phyloP scores from a whole-genome alignment of 1,140 invertebrate genomes.

The Euura lappo region DNA sequence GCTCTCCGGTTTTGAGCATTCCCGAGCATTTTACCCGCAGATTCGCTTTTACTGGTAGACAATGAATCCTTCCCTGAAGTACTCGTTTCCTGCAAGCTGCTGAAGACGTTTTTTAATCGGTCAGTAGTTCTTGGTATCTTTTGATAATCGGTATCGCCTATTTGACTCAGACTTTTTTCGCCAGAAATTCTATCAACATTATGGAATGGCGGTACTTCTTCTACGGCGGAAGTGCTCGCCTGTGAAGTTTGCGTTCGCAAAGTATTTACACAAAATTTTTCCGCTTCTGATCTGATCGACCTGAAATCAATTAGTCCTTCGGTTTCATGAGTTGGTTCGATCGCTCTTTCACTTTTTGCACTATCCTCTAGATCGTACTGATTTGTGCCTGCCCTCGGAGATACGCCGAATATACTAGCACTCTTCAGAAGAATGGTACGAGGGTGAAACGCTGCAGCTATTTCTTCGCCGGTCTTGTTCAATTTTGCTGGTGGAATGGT shows the following conservation, averaged over 20 bases:
- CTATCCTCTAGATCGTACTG: background rate
- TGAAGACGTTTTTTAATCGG: too few species aligned
- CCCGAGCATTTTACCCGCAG: too few species aligned
- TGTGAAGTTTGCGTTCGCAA: background rate
- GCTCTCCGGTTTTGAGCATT: too few species aligned
- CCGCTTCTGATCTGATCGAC: too few species aligned
- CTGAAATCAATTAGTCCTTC: background rate
- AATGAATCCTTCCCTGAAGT: background rate
- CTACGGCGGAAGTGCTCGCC: background rate
- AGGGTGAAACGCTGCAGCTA: background rate
- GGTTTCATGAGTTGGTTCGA: background rate
- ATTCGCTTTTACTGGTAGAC: background rate
- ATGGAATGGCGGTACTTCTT: background rate
- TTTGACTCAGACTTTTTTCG: background rate
- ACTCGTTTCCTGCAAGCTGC: background rate
- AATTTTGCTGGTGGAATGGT: background rate
- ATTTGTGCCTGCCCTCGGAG: background rate
- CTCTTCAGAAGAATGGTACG: background rate
- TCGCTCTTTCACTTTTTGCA: background rate
- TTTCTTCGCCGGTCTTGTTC: background rate
- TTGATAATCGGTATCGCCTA: background rate
- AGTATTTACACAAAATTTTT: background rate
- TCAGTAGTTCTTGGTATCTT: too few species aligned
- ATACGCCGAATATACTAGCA: background rate
- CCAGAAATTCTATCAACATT: background rate